Evolutionary conservation across 1,140 invertebrate genomes (phyloP).

Genomic region (Euglossa dilemma): DNA sequence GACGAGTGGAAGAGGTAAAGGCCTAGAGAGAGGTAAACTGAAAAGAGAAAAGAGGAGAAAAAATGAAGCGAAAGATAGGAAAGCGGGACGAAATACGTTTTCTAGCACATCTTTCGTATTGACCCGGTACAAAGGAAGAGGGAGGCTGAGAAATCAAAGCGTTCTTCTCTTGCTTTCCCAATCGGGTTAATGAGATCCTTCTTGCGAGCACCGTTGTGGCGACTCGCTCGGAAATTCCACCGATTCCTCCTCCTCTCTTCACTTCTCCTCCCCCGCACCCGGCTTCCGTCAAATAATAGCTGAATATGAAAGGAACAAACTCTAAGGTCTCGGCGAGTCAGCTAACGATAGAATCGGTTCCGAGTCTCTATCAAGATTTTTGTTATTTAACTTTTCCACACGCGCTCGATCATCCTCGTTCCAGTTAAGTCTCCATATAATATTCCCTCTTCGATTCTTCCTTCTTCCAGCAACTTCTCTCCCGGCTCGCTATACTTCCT

Average conservation of each 20-base stretch:
- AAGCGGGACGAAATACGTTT: slow-evolving; percentile 21
- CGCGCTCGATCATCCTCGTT: neutral
- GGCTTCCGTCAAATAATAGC: slow-evolving; percentile 31
- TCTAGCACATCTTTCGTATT: slow-evolving; percentile 40
- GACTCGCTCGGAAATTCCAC: slow-evolving; percentile 21
- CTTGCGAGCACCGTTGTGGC: slow-evolving; percentile 23
- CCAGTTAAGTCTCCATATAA: neutral
- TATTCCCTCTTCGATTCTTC: neutral
- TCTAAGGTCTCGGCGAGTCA: neutral
- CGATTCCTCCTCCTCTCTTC: neutral
- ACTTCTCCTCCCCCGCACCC: too few species aligned
- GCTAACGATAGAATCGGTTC: slow-evolving; percentile 4
- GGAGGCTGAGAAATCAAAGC: slow-evolving; percentile 33
- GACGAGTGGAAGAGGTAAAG: neutral
- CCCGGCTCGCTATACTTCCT: neutral
- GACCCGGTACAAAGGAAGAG: slow-evolving; percentile 16
- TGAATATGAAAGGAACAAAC: slow-evolving; percentile 35
- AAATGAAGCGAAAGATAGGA: neutral
- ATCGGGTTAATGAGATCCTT: slow-evolving; percentile 48
- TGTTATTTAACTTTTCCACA: slow-evolving; percentile 4
- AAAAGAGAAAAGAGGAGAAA: neutral
- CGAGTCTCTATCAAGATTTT: neutral
- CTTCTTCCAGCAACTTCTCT: too few species aligned
- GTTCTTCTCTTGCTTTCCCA: slow-evolving; percentile 27
- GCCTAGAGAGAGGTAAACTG: neutral